Evolutionary conservation across 2,888 invertebrate genomes (phyloP).

Genomic region (Sussaba pulchella): DNA sequence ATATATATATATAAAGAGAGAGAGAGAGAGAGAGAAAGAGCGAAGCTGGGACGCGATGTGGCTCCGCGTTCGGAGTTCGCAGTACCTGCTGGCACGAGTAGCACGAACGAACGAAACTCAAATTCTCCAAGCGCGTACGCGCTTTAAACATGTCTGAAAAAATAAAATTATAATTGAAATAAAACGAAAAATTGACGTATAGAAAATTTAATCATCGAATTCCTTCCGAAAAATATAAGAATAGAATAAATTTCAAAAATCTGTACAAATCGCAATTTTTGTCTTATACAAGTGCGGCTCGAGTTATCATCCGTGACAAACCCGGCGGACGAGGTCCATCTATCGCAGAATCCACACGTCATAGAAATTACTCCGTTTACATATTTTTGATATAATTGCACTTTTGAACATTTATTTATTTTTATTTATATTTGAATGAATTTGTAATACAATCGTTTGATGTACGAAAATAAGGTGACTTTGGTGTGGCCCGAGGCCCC

Average conservation of each 20-base stretch:
- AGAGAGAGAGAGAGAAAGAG: background rate
- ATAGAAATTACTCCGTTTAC: background rate
- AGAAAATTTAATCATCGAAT: too few species aligned
- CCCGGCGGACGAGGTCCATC: too few species aligned
- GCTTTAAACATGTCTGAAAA: background rate
- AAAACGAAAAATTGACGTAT: too few species aligned
- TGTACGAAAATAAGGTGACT: constrained; percentile 25
- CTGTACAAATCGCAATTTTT: background rate
- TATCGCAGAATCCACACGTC: background rate
- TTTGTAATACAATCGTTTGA: constrained; percentile 1
- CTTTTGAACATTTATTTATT: background rate
- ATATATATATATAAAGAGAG: background rate
- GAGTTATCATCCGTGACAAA: background rate
- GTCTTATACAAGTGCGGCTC: constrained; percentile 14
- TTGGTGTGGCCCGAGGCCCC: constrained; percentile 6
- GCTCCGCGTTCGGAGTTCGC: constrained; percentile 36
- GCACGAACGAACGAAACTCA: constrained; percentile 30
- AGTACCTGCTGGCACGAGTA: constrained; percentile 46
- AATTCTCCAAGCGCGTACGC: constrained; percentile 5
- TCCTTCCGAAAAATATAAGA: too few species aligned
- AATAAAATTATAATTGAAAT: background rate
- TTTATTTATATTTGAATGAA: background rate
- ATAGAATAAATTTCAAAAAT: background rate
- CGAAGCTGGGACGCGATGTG: constrained; percentile 32
- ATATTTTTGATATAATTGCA: background rate